Evolutionary conservation across 53 echinoderm and acorn worm species (phyloP), one percentile per base, ranked within the genome.

Genomic region (Temnopleurus reevesii): DNA sequence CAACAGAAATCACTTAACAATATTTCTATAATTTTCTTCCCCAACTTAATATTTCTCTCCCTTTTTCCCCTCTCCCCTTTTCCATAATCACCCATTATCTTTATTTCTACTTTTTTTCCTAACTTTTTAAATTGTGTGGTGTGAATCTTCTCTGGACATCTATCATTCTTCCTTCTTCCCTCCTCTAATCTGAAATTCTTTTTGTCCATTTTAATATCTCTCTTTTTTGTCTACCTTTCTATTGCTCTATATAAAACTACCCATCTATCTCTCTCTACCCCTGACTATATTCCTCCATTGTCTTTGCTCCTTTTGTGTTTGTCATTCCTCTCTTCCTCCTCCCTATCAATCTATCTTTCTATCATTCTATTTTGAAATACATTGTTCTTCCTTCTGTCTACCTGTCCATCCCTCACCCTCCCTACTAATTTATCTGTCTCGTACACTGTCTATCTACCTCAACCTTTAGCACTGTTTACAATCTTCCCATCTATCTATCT

Each of bases 11-110:
- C 24, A 80, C 51, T 80, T 29, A 80, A 25, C 51, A 47, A 38
- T 28, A 19, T 80, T 80, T 80, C 12, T 30, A 46, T 80, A 51
- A 47, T 49, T 71, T 80, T 77, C 46, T 51, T 80, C 49, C 80
- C 80, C 49, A 47, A 80, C n/a, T 77, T 4, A 6, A 25, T 19
- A 41, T 24, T 7, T 77, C 45, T 44, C 45, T 77, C 45, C 24
- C 76, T 24, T 19, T 41, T 31, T 77, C 41, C 27, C 49, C 46
- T 21, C 49, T 47, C 34, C 21, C 81, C 19, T 46, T 0, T 36
- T 2, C 81, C 35, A 45, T 17, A 10, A 26, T 29, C 19, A 29
- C 49, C 1, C 1, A 9, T 49, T 15, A 0, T 15, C 49, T 49
- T 49, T 15, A 49, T 49, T 1, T 15, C 49, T n/a, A n/a, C n/a